These are phyloP conservation scores for Drosophila orosa DNA, from an alignment of 1,140 invertebrate genomes.

Conservation along the genomic window DNA sequence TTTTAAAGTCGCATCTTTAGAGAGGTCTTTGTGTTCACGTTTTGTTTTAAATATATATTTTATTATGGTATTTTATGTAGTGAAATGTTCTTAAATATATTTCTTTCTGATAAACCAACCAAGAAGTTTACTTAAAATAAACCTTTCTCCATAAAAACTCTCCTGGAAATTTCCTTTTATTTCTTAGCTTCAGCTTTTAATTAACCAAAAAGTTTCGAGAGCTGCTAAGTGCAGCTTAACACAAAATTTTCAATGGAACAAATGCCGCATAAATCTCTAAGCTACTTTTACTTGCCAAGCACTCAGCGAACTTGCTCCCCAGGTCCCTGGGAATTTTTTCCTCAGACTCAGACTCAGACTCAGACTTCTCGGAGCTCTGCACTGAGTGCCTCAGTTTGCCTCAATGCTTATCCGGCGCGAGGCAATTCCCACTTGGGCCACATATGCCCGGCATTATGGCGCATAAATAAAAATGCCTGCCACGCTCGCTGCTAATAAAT, in stretches of 20 bases:
- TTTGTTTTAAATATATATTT: background rate
- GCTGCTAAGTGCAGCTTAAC: slow-evolving; percentile 40
- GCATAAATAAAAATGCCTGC: slow-evolving; percentile 75
- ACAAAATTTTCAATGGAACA: slow-evolving; percentile 56
- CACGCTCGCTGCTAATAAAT: slow-evolving; percentile 79
- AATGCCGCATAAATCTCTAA: slow-evolving; percentile 77
- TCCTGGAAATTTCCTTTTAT: background rate
- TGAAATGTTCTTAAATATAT: background rate
- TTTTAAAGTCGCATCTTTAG: background rate
- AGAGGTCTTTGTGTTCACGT: background rate
- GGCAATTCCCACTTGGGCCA: slow-evolving; percentile 81
- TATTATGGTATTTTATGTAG: background rate
- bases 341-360: no score
- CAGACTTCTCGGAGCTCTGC: background rate
- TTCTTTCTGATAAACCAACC: background rate
- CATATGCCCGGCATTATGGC: slow-evolving; percentile 81
- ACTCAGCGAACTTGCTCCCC: slow-evolving; percentile 39
- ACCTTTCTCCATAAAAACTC: slow-evolving; percentile 1
- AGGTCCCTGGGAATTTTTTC: slow-evolving; percentile 1
- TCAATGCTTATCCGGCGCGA: slow-evolving; percentile 36
- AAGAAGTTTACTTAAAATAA: background rate
- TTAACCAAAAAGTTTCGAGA: slow-evolving; percentile 36
- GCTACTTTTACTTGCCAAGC: slow-evolving; percentile 71
- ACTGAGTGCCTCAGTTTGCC: slow-evolving; percentile 27
- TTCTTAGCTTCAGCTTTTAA: slow-evolving; percentile 34